These are phyloP conservation scores for Musca domestica DNA, from an alignment of 1,140 invertebrate genomes.

Conservation along the genomic window DNA sequence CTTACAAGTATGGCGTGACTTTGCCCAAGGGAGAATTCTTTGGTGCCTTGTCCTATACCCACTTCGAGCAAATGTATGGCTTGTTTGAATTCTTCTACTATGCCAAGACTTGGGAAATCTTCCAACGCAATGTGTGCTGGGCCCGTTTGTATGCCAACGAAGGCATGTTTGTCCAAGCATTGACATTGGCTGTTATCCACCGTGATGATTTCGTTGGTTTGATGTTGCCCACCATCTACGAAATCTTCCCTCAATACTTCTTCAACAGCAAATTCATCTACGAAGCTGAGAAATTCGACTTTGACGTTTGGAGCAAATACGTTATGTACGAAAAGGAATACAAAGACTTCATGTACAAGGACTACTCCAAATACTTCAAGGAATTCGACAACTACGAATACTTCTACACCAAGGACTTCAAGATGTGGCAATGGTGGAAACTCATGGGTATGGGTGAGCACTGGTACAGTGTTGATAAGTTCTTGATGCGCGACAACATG, in stretches of 20 bases:
- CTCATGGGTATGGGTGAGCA: slow-evolving; percentile 44
- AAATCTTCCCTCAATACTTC: slow-evolving; percentile 63
- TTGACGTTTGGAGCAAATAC: slow-evolving; percentile 31
- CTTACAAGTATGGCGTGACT: slow-evolving; percentile 38
- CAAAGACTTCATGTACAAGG: slow-evolving; percentile 21
- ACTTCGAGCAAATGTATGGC: slow-evolving; percentile 58
- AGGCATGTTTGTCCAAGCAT: slow-evolving; percentile 60
- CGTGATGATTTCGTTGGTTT: slow-evolving; percentile 59
- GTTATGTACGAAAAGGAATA: slow-evolving; percentile 27
- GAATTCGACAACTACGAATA: slow-evolving; percentile 36
- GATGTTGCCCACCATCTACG: slow-evolving; percentile 62
- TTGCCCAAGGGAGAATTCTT: slow-evolving; percentile 57
- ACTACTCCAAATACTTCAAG: slow-evolving; percentile 29
- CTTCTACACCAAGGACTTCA: slow-evolving; percentile 63
- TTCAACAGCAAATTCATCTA: slow-evolving; percentile 59
- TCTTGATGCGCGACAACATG: slow-evolving; percentile 22
- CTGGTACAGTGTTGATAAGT: slow-evolving; percentile 24
- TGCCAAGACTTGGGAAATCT: slow-evolving; percentile 62
- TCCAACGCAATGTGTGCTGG: slow-evolving; percentile 62
- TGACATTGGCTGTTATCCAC: slow-evolving; percentile 60
- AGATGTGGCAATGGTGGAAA: slow-evolving; percentile 56
- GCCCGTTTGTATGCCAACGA: slow-evolving; percentile 62
- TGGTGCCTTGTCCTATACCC: slow-evolving; percentile 37
- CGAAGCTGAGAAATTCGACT: slow-evolving; percentile 58
- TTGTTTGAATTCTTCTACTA: slow-evolving; percentile 61